Conservation (phyloP, 2,113 vertebrate species). For the Bubo bubo region DNA sequence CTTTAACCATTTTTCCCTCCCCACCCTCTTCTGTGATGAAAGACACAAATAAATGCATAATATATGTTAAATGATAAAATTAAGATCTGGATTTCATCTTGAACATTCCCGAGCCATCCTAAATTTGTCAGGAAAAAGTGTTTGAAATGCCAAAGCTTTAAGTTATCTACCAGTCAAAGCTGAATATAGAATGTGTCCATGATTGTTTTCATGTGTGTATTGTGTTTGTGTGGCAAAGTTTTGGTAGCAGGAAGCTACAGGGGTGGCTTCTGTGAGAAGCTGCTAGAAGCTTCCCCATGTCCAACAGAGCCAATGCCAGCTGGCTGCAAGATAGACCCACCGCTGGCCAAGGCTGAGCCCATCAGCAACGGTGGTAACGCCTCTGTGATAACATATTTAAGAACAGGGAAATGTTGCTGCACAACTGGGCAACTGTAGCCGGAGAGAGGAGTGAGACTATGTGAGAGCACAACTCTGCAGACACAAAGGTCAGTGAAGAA, state of each 20-base stretch:
- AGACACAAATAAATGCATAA: neutral
- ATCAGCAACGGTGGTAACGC: no score
- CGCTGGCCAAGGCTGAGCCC: neutral
- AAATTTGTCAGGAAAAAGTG: neutral
- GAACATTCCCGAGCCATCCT: neutral
- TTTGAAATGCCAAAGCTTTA: neutral
- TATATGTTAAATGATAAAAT: neutral
- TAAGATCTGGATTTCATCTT: neutral
- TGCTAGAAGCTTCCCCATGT: no score
- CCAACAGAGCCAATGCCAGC: neutral
- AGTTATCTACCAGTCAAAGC: neutral
- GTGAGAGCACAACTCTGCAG: neutral
- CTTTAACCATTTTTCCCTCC: neutral
- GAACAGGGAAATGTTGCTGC: neutral
- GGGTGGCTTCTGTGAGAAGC: no score
- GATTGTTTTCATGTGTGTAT: neutral
- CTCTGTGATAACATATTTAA: neutral
- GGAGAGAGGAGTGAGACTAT: neutral
- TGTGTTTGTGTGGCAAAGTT: neutral
- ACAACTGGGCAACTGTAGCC: neutral
- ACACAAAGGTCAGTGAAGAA: neutral
- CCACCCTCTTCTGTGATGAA: neutral
- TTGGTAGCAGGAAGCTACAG: neutral
- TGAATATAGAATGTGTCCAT: neutral
- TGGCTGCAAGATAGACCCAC: rapidly evolving